Conservation (phyloP, 2,113 vertebrate genomes). For the Oreotragus oreotragus region DNA sequence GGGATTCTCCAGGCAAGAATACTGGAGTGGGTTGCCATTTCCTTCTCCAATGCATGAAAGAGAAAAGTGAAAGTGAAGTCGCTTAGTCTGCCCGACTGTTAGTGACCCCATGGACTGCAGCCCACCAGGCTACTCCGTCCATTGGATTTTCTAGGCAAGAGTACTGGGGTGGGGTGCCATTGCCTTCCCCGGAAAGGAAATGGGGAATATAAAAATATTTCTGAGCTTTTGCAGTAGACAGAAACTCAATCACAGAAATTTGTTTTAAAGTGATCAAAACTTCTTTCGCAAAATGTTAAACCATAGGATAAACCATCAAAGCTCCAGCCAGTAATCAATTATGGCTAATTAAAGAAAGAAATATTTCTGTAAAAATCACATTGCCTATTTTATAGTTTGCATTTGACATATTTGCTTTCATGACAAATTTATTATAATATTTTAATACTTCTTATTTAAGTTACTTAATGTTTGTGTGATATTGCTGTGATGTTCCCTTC, state of each 20-base stretch:
- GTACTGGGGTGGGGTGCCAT: too few species aligned
- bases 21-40: too few species aligned
- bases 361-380: not conserved
- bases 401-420: not conserved
- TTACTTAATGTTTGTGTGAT: not conserved
- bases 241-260: not conserved
- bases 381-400: not conserved
- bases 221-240: not conserved
- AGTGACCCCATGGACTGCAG: too few species aligned
- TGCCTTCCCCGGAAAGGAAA: too few species aligned
- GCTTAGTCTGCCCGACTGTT: too few species aligned
- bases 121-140: too few species aligned
- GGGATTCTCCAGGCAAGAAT: too few species aligned
- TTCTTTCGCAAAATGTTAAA: not conserved
- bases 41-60: too few species aligned
- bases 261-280: not conserved
- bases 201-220: constrained; percentile 22
- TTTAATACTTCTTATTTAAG: not conserved
- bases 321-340: constrained; percentile 15
- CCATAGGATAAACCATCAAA: not conserved
- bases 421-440: not conserved
- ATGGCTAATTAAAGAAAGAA: not conserved
- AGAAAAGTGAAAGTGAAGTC: too few species aligned
- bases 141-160: too few species aligned
- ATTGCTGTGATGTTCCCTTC: not conserved